Evolutionary conservation across 2,797 vertebrate genomes (phyloP).

Genomic region (Pachyuromys duprasi): DNA sequence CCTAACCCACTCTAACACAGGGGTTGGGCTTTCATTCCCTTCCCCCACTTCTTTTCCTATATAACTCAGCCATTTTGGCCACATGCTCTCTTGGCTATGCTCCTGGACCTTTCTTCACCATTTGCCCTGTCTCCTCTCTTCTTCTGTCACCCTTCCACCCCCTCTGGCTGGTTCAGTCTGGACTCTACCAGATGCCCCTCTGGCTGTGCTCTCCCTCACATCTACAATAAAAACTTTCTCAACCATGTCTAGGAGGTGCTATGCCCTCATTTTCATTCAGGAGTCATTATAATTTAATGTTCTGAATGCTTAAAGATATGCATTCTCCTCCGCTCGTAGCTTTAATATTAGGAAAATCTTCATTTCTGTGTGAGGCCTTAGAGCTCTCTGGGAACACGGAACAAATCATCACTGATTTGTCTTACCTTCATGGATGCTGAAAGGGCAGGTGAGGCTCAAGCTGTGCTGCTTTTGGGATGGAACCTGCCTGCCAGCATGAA

Average conservation of each 20-base stretch:
- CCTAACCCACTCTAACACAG: neutral
- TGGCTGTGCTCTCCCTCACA: neutral
- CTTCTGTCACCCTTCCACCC: too few relatives aligned
- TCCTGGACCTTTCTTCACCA: neutral
- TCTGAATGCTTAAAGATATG: constrained; percentile 15
- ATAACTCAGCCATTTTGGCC: neutral
- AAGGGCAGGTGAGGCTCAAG: neutral
- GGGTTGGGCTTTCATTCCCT: neutral
- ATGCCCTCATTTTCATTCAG: neutral
- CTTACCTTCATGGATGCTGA: neutral
- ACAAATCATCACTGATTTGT: neutral
- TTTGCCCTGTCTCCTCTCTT: neutral
- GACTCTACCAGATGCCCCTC: neutral
- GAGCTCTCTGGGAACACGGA: neutral
- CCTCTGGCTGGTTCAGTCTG: neutral
- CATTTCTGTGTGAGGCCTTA: constrained; percentile 20
- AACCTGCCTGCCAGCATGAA: neutral
- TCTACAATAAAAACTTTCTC: neutral
- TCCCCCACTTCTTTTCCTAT: neutral
- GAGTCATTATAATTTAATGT: constrained; percentile 6
- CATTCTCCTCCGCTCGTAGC: constrained; percentile 24
- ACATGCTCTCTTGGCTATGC: neutral
- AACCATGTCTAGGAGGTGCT: neutral
- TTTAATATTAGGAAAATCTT: constrained; percentile 20
- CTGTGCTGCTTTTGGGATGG: neutral